phyloP scores from a whole-genome alignment of 1,140 invertebrate genomes.

The Copidosoma floridanum region DNA sequence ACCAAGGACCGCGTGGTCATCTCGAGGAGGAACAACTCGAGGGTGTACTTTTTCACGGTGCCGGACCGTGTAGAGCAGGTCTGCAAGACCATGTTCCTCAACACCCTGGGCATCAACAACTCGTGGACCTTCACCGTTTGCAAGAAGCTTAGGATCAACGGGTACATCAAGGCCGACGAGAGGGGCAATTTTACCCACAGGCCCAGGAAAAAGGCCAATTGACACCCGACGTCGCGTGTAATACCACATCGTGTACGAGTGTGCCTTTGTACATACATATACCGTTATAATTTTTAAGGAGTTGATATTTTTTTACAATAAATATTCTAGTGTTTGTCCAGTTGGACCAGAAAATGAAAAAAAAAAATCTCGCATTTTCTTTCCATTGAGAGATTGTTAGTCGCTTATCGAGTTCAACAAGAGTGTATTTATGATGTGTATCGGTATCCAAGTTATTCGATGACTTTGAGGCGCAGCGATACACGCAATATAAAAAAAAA shows the following conservation, averaged over 20 bases:
- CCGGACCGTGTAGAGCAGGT: neutral
- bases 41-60: neutral
- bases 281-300: too few relatives aligned
- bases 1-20: neutral
- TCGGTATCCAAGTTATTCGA: too few relatives aligned
- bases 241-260: neutral
- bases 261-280: neutral
- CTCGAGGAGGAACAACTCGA: neutral
- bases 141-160: constrained; percentile 1
- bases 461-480: too few relatives aligned
- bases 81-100: constrained; percentile 11
- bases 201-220: neutral
- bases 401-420: too few relatives aligned
- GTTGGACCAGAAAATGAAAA: too few relatives aligned
- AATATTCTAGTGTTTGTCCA: too few relatives aligned
- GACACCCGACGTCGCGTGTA: neutral
- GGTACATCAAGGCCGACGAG: neutral
- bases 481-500: too few relatives aligned
- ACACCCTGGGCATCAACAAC: neutral
- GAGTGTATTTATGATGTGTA: too few relatives aligned
- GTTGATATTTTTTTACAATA: too few relatives aligned
- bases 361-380: too few relatives aligned
- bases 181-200: constrained; percentile 2
- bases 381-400: too few relatives aligned
- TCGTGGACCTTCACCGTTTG: neutral